Conservation (phyloP, 2,888 invertebrate species). For the Cecidostiba fungosa region DNA sequence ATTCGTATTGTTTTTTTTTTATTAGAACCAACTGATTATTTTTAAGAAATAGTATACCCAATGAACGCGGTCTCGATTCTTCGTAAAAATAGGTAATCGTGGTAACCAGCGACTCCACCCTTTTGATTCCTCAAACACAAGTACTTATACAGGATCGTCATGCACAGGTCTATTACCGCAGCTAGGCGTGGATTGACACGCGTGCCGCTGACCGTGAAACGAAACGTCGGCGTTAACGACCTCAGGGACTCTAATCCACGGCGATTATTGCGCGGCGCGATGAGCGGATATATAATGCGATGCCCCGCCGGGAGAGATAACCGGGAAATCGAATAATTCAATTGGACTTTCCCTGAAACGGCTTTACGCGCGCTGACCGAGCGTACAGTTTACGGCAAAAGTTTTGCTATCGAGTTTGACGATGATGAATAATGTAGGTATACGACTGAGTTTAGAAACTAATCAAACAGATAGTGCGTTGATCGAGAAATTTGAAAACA, state of each 20-base stretch:
- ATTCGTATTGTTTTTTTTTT: too few species aligned
- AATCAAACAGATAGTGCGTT: neutral
- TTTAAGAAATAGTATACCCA: too few species aligned
- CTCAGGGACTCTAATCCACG: constrained; percentile 18
- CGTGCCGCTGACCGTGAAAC: constrained; percentile 27
- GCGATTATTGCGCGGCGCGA: neutral
- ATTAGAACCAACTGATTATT: too few species aligned
- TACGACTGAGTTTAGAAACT: too few species aligned
- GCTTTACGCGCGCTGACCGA: neutral
- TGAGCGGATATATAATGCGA: constrained; percentile 20
- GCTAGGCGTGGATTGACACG: constrained; percentile 28
- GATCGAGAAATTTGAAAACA: neutral
- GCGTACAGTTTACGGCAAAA: constrained; percentile 3
- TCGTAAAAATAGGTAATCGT: neutral
- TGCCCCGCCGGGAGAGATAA: constrained; percentile 19
- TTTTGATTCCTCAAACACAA: neutral
- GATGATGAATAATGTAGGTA: neutral
- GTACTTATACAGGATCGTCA: neutral
- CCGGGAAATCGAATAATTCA: constrained; percentile 51
- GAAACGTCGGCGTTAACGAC: constrained; percentile 38
- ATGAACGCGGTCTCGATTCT: neutral
- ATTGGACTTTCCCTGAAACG: constrained; percentile 52
- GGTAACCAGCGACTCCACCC: neutral
- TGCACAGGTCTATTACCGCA: neutral
- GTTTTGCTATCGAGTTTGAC: neutral